Evolutionary conservation across 1,140 invertebrate species (phyloP).

Genomic region (Batillaria attramentaria): DNA sequence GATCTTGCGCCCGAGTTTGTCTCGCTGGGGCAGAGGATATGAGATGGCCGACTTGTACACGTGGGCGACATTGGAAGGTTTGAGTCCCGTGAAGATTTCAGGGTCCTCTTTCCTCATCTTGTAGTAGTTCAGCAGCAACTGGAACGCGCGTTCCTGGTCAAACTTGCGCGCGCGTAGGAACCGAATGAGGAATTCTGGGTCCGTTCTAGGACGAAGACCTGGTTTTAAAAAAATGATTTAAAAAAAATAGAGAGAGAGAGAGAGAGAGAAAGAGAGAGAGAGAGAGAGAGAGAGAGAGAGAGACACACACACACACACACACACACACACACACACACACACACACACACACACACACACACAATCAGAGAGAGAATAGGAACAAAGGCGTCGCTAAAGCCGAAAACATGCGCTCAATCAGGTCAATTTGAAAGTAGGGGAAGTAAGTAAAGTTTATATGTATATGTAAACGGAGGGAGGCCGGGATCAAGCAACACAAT

Average conservation of each 20-base stretch:
- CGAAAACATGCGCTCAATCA: no score
- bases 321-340: neutral
- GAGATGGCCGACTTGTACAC: neutral
- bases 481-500: neutral
- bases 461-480: neutral
- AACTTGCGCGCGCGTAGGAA: slow-evolving; percentile 28
- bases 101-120: slow-evolving; percentile 21
- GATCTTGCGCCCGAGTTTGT: slow-evolving; percentile 5
- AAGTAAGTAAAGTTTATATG: neutral
- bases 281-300: neutral
- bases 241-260: neutral
- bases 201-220: slow-evolving; percentile 15
- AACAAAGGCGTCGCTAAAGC: no score
- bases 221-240: no score
- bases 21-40: neutral
- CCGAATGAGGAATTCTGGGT: slow-evolving; percentile 20
- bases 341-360: neutral
- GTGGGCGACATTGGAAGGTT: slow-evolving; percentile 15
- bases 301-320: neutral
- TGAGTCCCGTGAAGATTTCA: slow-evolving; percentile 15
- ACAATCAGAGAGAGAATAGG: no score
- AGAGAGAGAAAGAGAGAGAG: neutral
- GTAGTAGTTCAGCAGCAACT: slow-evolving; percentile 26
- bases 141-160: slow-evolving; percentile 26
- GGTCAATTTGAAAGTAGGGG: neutral